Conservation (phyloP, 2,888 invertebrate genomes). For the Strigamia transsilvanica region DNA sequence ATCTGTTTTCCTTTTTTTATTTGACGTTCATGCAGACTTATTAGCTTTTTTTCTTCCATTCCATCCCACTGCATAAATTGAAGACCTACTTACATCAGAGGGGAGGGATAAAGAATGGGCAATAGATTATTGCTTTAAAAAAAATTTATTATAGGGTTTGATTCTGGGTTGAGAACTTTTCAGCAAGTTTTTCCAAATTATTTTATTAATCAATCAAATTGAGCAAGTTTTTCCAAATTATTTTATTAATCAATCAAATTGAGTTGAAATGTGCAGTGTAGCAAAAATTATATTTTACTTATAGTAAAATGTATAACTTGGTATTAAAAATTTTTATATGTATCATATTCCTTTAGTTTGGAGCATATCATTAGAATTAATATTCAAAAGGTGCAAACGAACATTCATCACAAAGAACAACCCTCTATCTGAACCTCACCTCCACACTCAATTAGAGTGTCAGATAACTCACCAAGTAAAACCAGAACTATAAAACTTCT, state of each 20-base stretch:
- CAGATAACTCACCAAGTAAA: conserved; percentile 45
- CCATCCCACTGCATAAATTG: conserved; percentile 20
- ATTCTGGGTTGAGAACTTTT: conserved; percentile 7
- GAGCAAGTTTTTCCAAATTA: not conserved
- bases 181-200: not conserved
- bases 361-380: not conserved
- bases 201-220: conserved; percentile 20
- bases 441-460: conserved; percentile 47
- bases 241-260: conserved; percentile 12
- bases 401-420: conserved; percentile 23
- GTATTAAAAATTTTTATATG: not conserved
- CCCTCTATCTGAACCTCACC: conserved; percentile 47
- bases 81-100: conserved; percentile 40
- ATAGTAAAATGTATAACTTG: not conserved
- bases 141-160: not conserved
- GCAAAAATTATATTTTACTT: not conserved
- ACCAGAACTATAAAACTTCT: conserved; percentile 49
- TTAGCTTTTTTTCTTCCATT: not conserved
- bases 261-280: not conserved
- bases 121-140: conserved; percentile 22
- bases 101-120: conserved; percentile 32
- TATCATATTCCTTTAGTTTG: not conserved
- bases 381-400: conserved; percentile 18
- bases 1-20: not conserved
- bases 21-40: not conserved